phyloP scores from a whole-genome alignment of 2,113 vertebrate genomes.

The Nibea albiflora region DNA sequence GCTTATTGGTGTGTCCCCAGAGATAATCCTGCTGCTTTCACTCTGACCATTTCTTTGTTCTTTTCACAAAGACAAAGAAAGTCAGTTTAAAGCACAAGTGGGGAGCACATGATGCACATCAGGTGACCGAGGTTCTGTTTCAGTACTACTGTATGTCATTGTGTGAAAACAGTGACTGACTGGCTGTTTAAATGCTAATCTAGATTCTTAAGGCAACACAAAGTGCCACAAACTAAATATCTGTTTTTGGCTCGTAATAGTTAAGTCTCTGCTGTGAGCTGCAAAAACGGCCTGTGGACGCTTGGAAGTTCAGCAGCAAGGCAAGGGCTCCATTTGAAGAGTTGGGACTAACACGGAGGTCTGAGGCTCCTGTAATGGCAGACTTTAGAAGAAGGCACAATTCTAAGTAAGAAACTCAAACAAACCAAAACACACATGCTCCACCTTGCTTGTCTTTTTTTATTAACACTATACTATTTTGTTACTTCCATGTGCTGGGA shows the following conservation, averaged over 20 bases:
- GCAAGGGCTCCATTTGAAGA: constrained; percentile 1
- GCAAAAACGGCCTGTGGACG: not conserved
- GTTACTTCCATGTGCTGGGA: constrained; percentile 39
- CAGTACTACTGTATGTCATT: constrained; percentile 48
- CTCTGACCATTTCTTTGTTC: constrained; percentile 57
- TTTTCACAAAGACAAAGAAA: constrained; percentile 65
- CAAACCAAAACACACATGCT: not conserved
- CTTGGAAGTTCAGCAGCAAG: not conserved
- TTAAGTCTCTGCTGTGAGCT: not conserved
- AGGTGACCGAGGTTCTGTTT: constrained; percentile 62
- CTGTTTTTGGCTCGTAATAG: not conserved
- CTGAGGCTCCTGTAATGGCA: not conserved
- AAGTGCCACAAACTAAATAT: not conserved
- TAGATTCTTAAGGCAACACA: constrained; percentile 34
- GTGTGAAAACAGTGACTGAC: constrained; percentile 28
- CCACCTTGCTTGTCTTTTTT: constrained; percentile 4
- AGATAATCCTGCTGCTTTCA: constrained; percentile 61
- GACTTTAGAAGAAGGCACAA: not conserved
- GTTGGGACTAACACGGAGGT: not conserved
- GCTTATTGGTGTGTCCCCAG: constrained; percentile 29
- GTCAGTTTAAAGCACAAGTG: constrained; percentile 62
- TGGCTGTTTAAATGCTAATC: constrained; percentile 43
- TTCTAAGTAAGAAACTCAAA: not conserved
- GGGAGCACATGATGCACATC: constrained; percentile 65
- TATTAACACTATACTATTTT: not conserved